A percentile compares a stretch with the other conserved stretches of the same genome.
Evolutionary conservation across 2,113 vertebrate species (phyloP).

Genomic region (Scalopus aquaticus): DNA sequence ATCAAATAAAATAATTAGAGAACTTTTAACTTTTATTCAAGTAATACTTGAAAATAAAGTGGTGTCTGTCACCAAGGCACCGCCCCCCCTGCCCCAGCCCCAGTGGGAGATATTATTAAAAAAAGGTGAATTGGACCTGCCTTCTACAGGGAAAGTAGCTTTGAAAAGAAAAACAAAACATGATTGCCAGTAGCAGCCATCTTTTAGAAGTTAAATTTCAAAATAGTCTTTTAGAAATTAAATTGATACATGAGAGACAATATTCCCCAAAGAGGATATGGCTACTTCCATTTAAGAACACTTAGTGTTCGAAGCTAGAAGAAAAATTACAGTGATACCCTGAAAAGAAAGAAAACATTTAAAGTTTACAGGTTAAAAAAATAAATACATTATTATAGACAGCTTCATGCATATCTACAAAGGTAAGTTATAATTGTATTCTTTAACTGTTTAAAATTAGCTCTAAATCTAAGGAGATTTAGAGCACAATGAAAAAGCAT

Average conservation of each 20-base stretch:
- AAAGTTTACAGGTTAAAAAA: neutral
- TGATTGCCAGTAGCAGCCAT: neutral
- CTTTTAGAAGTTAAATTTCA: too few species aligned
- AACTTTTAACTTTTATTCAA: neutral
- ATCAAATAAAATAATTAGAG: neutral
- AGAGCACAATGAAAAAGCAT: neutral
- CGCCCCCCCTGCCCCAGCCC: fast-evolving
- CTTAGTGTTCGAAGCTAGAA: neutral
- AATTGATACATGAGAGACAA: neutral
- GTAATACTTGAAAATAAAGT: neutral
- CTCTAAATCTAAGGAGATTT: neutral
- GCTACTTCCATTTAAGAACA: neutral
- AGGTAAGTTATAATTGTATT: neutral
- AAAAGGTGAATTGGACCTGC: neutral
- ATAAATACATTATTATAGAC: fast-evolving
- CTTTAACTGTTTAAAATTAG: neutral
- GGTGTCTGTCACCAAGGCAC: neutral
- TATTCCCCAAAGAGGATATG: neutral
- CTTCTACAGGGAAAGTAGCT: neutral
- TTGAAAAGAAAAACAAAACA: neutral
- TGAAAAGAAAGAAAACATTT: neutral
- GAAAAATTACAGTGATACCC: neutral
- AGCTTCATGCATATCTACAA: neutral
- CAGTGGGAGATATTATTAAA: neutral
- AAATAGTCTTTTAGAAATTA: neutral